Base-by-base conservation (phyloP, 2,888 invertebrate genomes). In the Notodonta dromedarius region DNA sequence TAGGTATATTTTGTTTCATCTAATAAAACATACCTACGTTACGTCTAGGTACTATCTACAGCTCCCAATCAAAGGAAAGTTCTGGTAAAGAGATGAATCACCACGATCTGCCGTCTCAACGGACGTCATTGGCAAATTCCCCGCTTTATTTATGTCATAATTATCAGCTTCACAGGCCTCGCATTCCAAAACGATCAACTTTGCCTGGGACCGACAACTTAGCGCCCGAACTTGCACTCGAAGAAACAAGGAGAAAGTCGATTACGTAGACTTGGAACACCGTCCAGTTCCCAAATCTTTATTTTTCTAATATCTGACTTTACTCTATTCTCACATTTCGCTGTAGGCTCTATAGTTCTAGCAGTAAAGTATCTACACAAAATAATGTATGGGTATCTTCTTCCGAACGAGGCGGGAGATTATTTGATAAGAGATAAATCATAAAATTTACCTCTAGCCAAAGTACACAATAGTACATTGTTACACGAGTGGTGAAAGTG, bases 121-220 rank as follows among this genome's bases (percentile, higher is more conserved):
- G 56, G 32, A 35, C 42, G 50, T 56, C 59, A 50, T 44, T 14
- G 32, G 55, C 51, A 53, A 59, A 62, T 59, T 56, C 14, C 35
- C n/a, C 48, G 42, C 39, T 46, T 59, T 56, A 67, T 62, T 59
- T 61, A 60, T 62, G 42, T 58, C 53, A 57, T 59, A 63, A 62
- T 66, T 52, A 60, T 63, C 44, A 40, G 40, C 39, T 39, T 24
- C 63, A 58, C 39, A 57, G 46, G 44, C 61, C 48, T 42, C 61
- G 56, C 51, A 57, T 57, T 52, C 40, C 9, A 11, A 46, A 48
- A 14, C 51, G 16, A n/a, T 24, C 35, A 67, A 65, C 61, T 66
- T 65, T 46, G n/a, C 24, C 16, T 5, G 53, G 16, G 11, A 13
- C 7, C 44, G 11, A 56, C 55, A 59, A 60, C 32, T 63, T 62